Evolutionary conservation across 2,888 invertebrate genomes (phyloP), one percentile per base, ranked within the genome.

Genomic region (Melanchra persicariae): DNA sequence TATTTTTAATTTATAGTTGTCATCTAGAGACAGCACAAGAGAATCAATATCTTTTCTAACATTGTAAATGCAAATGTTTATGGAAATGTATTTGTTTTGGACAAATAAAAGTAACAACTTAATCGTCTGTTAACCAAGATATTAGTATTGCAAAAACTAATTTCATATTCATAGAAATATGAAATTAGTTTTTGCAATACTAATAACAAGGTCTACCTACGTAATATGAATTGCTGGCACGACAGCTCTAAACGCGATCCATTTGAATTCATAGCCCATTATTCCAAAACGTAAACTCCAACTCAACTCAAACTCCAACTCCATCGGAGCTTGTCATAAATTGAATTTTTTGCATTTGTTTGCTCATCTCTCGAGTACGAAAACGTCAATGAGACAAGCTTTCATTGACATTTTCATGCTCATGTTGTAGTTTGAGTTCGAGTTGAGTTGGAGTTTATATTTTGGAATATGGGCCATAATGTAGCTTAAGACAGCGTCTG

Each of bases 1-100:
- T 26, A 45, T 22, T 43, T n/a, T 37, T 17, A 51, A 70, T 70
- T 70, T 61, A 71, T 52, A n/a, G 10, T 26, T 70, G 26, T 61
- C 34, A 60, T n/a, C 5, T 43, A 43, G 17, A 51, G 12, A 60
- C 34, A 59, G 30, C 51, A 70, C 51, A 70, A 43, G 24, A 43
- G 7, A 24, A 70, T 34, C 30, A 43, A 70, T 24, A 15, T 71
- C 15, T 17, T 43, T 26, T 26, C 19, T 45, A 15, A 52, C 43
- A 71, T 52, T 19, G 0, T 52, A 52, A 70, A 71, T 70, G 26
- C 22, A 52, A 52, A 61, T 70, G 3, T 26, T 22, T 37, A 52
- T 61, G 19, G 26, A 52, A 70, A 52, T 45, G 22, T 61, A 43
- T 71, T 0, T 12, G 59, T n/a, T 17, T 37, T 12, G n/a, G 5